Evolutionary conservation across 1,140 invertebrate species (phyloP).

Genomic region (Polyergus mexicanus): DNA sequence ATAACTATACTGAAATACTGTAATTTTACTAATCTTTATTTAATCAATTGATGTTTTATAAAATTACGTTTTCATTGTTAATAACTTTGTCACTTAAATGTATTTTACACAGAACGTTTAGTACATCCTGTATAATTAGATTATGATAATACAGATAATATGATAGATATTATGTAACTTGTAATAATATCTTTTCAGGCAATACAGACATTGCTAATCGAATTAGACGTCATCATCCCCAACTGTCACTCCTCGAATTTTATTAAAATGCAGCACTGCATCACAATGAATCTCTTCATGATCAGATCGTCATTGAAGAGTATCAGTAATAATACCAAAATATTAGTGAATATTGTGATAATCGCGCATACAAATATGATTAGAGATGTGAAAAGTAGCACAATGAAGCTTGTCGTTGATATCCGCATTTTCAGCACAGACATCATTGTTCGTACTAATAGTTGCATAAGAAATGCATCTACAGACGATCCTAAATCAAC

Average conservation of each 20-base stretch:
- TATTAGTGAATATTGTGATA: background rate
- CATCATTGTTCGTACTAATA: background rate
- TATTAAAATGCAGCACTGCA: constrained; percentile 10
- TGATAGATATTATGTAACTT: background rate
- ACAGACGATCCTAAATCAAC: background rate
- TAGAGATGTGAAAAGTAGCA: background rate
- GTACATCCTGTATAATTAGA: background rate
- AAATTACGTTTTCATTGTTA: background rate
- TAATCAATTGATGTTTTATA: background rate
- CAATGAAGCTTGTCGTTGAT: background rate
- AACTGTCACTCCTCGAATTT: background rate
- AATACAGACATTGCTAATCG: background rate
- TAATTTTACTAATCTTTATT: too few species aligned
- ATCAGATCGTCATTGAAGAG: background rate
- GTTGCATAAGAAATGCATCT: constrained; percentile 10
- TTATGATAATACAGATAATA: background rate
- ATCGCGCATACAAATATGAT: background rate
- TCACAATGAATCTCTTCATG: background rate
- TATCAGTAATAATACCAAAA: background rate
- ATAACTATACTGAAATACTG: background rate
- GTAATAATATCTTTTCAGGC: constrained; percentile 10
- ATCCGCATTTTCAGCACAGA: background rate
- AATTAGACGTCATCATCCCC: constrained; percentile 7
- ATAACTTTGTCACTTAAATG: background rate
- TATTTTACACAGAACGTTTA: background rate